Base-by-base conservation (phyloP, 2,113 vertebrate genomes). In the Galeopterus variegatus region DNA sequence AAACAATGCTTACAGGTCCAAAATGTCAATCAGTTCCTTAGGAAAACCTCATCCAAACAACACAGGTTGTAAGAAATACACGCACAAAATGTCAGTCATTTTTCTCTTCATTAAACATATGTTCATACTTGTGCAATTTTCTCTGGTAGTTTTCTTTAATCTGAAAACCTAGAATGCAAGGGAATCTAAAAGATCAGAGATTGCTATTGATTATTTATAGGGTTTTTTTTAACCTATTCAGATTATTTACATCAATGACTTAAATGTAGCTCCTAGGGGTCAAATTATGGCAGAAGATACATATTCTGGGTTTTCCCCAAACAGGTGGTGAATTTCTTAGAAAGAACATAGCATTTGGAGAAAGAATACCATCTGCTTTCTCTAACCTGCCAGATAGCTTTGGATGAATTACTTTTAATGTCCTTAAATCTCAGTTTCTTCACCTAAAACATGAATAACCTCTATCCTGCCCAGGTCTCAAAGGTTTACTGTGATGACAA, bases 21-120 rank as follows among this genome's bases (percentile, higher is more conserved):
- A 50, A 84, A 91, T 41, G 72, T 58, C 90, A 62, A 1, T 26
- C 12, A 33, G 5, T 80, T 70, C 45, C 87, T 91, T 24, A 88
- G 88, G 54, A 45, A 50, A 84, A 45, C 3, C 24, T 28, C 3
- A n/a, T 12, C 28, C 15, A 17, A n/a, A 24, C 33, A n/a, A 69
- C 6, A 24, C 5, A 41, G 10, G 26, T 15, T 69, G 65, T 73
- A 2, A 24, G 50, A 85, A 18, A 31, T 5, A 45, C 0, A 1
- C 11, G 24, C 12, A 70, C 1, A 8, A 70, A 26, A 31, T 1
- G 18, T 31, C 41, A 6, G 6, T 87, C 58, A 23, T 18, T 36
- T 75, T 60, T 73, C 24, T 58, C 8, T 15, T 3, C 0, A 1
- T 17, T 13, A 21, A 52, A 83, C 15, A 19, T 31, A 10, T 8